Evolutionary conservation across 2,888 invertebrate species (phyloP), one percentile per base, ranked within the genome.

Genomic region (Parelbella ahira): DNA sequence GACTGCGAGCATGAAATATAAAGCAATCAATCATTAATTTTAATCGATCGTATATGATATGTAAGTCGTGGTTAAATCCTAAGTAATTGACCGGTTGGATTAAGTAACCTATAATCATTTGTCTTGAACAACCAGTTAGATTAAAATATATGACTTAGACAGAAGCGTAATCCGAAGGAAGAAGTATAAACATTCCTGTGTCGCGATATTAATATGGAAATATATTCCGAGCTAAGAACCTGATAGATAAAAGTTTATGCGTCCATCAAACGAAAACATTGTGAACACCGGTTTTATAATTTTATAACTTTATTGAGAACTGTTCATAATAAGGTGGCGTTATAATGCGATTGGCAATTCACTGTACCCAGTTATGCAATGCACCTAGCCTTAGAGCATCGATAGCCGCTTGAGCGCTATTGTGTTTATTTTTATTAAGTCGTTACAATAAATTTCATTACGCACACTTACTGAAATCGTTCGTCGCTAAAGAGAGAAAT

Each of bases 201-300:
- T 10, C n/a, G 18, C 12, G 8, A 15, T 27, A 39, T 21, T 42
- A 42, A 28, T 42, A 52, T 54, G 47, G 47, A 44, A 53, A 51
- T 51, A n/a, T 49, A 49, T 53, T 45, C 50, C 37, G 47, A 44
- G 45, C 47, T 48, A 47, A 49, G 46, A 47, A 49, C 44, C 37
- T 47, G 42, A 45, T 45, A 39, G 25, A 49, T 49, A 45, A 45
- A 50, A 39, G 38, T 48, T 47, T 48, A 51, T 38, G 43, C 33
- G 45, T 32, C 34, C 15, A 27, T 38, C 39, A 47, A 42, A 42
- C 37, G 18, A 43, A 41, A 45, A 29, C 43, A 44, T 53, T 48
- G 43, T n/a, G 43, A 46, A 33, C 50, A 45, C 45, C 45, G 49
- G 37, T 53, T 50, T 44, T 38, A 49, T 49, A 44, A 43, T 47